These are phyloP conservation scores for Empidonax alnorum DNA, from an alignment of 2,113 vertebrate species.

Conservation along the genomic window DNA sequence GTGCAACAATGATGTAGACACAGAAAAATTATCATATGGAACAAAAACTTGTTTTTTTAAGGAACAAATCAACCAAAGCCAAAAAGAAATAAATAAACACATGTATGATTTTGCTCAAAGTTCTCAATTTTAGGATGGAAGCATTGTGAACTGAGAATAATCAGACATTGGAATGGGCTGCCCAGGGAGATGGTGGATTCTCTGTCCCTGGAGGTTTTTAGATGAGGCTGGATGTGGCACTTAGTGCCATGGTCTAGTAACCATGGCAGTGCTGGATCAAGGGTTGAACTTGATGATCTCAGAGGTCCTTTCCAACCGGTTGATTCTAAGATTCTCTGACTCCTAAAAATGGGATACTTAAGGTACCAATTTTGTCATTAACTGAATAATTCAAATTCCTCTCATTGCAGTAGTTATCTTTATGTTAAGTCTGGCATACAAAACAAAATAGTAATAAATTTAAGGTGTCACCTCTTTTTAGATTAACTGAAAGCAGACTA, in stretches of 20 bases:
- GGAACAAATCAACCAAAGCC: neutral
- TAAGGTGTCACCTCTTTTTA: neutral
- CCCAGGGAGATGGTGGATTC: too few relatives aligned
- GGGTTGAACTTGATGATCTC: too few relatives aligned
- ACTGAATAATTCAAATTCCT: neutral
- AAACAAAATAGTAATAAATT: slow-evolving; percentile 7
- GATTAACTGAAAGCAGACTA: neutral
- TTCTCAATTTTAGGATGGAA: neutral
- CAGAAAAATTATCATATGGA: neutral
- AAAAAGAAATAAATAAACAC: neutral
- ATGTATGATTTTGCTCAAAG: neutral
- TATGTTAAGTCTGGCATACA: neutral
- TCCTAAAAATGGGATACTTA: neutral
- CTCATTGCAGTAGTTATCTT: neutral
- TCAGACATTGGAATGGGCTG: too few relatives aligned
- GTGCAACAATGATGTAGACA: neutral
- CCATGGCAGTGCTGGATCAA: too few relatives aligned
- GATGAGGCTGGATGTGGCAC: too few relatives aligned
- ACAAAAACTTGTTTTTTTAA: neutral
- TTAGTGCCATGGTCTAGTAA: too few relatives aligned
- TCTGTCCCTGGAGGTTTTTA: too few relatives aligned
- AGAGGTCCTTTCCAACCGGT: too few relatives aligned
- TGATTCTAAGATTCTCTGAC: neutral
- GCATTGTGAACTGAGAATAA: neutral
- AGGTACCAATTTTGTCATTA: neutral